A percentile compares a stretch with the other conserved stretches of the same genome.
Evolutionary conservation across 2,888 invertebrate species (phyloP).

Genomic region (Aplocera efformata): DNA sequence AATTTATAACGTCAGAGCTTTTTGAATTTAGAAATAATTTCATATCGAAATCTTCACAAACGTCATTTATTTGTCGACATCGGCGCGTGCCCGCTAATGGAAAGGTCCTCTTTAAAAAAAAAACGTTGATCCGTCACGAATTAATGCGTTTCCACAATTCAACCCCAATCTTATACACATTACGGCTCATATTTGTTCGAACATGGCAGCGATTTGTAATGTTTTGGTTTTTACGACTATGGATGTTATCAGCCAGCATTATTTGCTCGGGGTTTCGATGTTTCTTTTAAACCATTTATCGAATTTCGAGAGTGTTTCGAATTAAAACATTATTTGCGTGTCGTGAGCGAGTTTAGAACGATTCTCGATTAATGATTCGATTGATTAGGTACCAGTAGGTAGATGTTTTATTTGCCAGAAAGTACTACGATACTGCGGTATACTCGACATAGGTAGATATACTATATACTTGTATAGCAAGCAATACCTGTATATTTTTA

Average conservation of each 20-base stretch:
- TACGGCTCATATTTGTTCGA: slow-evolving; percentile 35
- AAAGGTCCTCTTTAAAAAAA: slow-evolving; percentile 65
- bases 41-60: slow-evolving; percentile 69
- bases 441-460: too few relatives aligned
- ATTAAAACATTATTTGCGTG: slow-evolving; percentile 71
- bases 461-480: too few relatives aligned
- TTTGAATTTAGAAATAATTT: slow-evolving; percentile 66
- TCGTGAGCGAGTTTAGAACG: slow-evolving; percentile 62
- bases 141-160: slow-evolving; percentile 21
- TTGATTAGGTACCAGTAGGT: slow-evolving; percentile 18
- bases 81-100: slow-evolving; percentile 77
- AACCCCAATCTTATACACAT: neutral
- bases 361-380: slow-evolving; percentile 56
- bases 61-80: slow-evolving; percentile 71
- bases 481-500: too few relatives aligned
- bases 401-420: slow-evolving; percentile 7
- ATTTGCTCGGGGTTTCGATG: slow-evolving; percentile 64
- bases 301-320: slow-evolving; percentile 62
- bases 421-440: too few relatives aligned
- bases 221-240: slow-evolving; percentile 39
- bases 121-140: slow-evolving; percentile 54
- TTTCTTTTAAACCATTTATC: slow-evolving; percentile 66
- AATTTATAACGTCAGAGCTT: slow-evolving; percentile 64
- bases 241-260: slow-evolving; percentile 65
- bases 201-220: slow-evolving; percentile 21